phyloP scores from a whole-genome alignment of 2,113 vertebrate genomes.

The Arothron firmamentum region DNA sequence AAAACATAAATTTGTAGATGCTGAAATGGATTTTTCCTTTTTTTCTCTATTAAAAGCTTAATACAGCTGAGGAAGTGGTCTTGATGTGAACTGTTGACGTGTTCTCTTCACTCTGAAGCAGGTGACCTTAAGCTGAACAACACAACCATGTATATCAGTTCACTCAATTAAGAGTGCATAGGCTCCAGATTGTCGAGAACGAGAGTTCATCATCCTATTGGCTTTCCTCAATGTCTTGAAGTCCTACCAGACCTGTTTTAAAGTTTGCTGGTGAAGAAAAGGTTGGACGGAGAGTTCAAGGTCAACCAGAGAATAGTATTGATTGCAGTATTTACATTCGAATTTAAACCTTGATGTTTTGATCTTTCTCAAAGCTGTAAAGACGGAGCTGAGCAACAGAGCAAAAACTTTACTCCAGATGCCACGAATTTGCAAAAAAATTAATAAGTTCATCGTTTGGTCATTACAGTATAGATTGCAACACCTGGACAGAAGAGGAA shows the following conservation, averaged over 20 bases:
- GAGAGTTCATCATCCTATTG: too few relatives aligned
- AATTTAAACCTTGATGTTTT: not conserved
- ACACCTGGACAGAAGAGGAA: not conserved
- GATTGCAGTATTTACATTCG: constrained; percentile 21
- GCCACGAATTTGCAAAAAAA: constrained; percentile 3
- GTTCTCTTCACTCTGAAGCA: not conserved
- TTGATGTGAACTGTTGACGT: too few relatives aligned
- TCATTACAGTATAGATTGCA: not conserved
- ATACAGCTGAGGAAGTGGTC: too few relatives aligned
- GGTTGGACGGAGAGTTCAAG: constrained; percentile 21
- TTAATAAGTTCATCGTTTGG: constrained; percentile 1
- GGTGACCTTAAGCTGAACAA: constrained; percentile 22
- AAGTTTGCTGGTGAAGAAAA: constrained; percentile 6
- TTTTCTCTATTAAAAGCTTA: not conserved
- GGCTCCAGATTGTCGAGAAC: not conserved
- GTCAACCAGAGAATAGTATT: constrained; percentile 27
- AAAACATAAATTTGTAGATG: too few relatives aligned
- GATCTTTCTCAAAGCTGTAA: not conserved
- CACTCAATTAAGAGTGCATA: constrained; percentile 6
- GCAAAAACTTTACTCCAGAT: not conserved
- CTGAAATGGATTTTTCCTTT: constrained; percentile 9
- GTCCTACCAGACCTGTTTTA: constrained; percentile 5
- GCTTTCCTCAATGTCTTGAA: constrained; percentile 1
- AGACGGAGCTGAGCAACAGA: not conserved
- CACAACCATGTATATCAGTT: constrained; percentile 9